A percentile compares a stretch with the other conserved stretches of the same genome.
Conservation (phyloP, 2,113 vertebrate genomes). For the Corydoras maculifer region DNA sequence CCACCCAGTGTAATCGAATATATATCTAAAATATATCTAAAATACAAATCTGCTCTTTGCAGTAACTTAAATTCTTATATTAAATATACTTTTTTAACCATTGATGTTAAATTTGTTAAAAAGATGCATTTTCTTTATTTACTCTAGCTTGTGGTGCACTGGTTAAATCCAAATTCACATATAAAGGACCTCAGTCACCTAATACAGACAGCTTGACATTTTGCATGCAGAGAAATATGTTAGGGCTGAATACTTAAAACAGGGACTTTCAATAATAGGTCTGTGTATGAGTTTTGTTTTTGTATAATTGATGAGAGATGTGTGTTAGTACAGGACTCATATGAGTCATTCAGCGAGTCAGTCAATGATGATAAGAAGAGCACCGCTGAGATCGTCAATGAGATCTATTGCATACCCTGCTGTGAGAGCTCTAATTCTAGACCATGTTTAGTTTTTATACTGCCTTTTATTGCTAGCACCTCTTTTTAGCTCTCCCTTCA, state of each 20-base stretch:
- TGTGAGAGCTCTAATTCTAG: slow-evolving; percentile 12
- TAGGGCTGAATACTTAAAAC: background rate
- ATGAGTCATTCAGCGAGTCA: slow-evolving; percentile 63
- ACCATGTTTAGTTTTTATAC: slow-evolving; percentile 15
- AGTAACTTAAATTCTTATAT: no score
- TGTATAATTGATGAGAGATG: slow-evolving; percentile 20
- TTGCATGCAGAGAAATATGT: background rate
- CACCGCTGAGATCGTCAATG: slow-evolving; percentile 45
- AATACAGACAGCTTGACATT: background rate
- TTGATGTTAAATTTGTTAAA: no score
- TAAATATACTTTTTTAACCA: no score
- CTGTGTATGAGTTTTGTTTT: slow-evolving; percentile 33
- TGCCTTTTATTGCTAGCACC: slow-evolving; percentile 9
- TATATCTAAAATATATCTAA: no score
- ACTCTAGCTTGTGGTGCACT: no score
- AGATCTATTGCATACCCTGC: slow-evolving; percentile 36
- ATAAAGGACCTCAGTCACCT: background rate
- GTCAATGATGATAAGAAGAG: slow-evolving; percentile 25
- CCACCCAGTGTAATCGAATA: no score
- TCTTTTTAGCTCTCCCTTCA: slow-evolving; percentile 30
- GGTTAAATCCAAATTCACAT: no score
- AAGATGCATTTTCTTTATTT: no score
- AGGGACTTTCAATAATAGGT: slow-evolving; percentile 6
- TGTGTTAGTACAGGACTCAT: slow-evolving; percentile 41
- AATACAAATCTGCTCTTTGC: no score